Percentiles rank a stretch among this genome's conserved stretches.
These are phyloP conservation scores for Lacanobia oleracea DNA, from an alignment of 2,888 invertebrate species.

Conservation along the genomic window DNA sequence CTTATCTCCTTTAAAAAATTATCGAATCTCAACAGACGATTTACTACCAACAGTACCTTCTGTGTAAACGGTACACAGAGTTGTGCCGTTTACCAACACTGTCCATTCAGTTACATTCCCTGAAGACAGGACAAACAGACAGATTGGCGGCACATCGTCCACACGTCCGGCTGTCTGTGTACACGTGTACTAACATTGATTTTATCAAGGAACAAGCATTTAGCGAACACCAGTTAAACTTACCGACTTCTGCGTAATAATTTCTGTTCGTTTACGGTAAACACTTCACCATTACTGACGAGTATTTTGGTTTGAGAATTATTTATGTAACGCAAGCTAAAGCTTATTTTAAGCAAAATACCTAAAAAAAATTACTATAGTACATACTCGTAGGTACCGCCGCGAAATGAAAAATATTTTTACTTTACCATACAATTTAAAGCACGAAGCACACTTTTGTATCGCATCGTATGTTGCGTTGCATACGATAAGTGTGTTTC, in stretches of 20 bases:
- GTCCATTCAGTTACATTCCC: background rate
- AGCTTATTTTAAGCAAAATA: too few relatives aligned
- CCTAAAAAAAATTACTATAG: too few relatives aligned
- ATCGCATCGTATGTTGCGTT: too few relatives aligned
- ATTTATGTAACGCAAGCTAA: too few relatives aligned
- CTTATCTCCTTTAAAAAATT: too few relatives aligned
- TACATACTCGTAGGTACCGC: too few relatives aligned
- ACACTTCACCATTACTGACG: too few relatives aligned
- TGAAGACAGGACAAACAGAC: conserved; percentile 16
- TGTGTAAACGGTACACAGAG: background rate
- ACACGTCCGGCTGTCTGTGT: background rate
- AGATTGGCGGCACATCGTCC: conserved; percentile 19
- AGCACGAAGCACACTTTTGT: too few relatives aligned
- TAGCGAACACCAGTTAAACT: conserved; percentile 8
- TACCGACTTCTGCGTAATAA: background rate
- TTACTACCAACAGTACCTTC: background rate
- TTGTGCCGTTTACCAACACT: background rate
- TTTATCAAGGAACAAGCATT: conserved; percentile 25
- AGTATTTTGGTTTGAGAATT: too few relatives aligned
- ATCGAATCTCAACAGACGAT: too few relatives aligned
- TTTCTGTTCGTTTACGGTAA: background rate
- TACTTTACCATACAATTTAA: background rate
- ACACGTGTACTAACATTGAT: conserved; percentile 25
- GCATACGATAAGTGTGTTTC: too few relatives aligned
- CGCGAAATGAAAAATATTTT: too few relatives aligned